Evolutionary conservation across 2,888 invertebrate species (phyloP).

Genomic region (Encarsia formosa): DNA sequence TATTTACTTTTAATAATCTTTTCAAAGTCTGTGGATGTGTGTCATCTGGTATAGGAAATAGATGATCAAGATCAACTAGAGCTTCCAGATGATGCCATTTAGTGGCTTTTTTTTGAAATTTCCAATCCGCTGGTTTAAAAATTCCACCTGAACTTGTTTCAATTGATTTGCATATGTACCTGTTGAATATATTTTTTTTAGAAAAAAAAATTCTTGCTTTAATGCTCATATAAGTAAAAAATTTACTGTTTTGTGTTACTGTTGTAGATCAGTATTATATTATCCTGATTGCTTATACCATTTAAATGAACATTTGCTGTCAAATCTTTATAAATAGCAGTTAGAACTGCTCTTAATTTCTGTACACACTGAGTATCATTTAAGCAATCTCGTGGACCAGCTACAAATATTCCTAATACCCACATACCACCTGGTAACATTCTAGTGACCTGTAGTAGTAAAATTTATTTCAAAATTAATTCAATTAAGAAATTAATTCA

Average conservation of each 20-base stretch:
- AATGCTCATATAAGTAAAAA: too few species aligned
- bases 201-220: too few species aligned
- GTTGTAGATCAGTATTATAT: conserved; percentile 60
- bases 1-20: conserved; percentile 63
- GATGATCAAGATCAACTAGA: conserved; percentile 70
- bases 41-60: conserved; percentile 66
- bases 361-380: conserved; percentile 56
- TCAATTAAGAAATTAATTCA: conserved; percentile 4
- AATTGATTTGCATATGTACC: conserved; percentile 63
- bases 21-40: conserved; percentile 61
- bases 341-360: conserved; percentile 59
- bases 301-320: conserved; percentile 58
- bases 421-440: conserved; percentile 90
- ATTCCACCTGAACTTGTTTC: conserved; percentile 53
- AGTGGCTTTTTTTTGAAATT: conserved; percentile 65
- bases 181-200: conserved; percentile 38
- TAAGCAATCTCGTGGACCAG: conserved; percentile 64
- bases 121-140: conserved; percentile 72
- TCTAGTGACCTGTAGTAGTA: conserved; percentile 61
- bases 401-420: conserved; percentile 77
- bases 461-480: conserved; percentile 2
- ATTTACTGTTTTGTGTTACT: conserved; percentile 54
- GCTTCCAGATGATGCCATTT: conserved; percentile 77
- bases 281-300: conserved; percentile 61
- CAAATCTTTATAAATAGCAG: conserved; percentile 58